phyloP scores from a whole-genome alignment of 2,888 invertebrate genomes.

The Neoascia interrupta region DNA sequence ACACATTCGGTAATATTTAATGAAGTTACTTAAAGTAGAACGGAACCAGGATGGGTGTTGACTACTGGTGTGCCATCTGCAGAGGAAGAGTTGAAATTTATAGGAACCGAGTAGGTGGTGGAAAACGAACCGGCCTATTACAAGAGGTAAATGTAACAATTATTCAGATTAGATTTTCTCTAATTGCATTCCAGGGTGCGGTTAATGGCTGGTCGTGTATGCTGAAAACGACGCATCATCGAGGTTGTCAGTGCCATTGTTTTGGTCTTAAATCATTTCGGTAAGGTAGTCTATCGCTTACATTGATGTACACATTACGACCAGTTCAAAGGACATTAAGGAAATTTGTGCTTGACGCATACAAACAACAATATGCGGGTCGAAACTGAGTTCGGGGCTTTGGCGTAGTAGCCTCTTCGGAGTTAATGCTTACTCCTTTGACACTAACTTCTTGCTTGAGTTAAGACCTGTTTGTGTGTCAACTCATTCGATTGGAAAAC shows the following conservation, averaged over 20 bases:
- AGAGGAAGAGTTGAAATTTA: conserved; percentile 44
- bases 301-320: no score
- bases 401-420: no score
- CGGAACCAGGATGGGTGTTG: not conserved
- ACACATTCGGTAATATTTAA: conserved; percentile 50
- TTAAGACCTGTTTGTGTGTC: no score
- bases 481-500: no score
- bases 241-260: conserved; percentile 10
- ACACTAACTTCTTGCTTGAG: no score
- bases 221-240: conserved; percentile 12
- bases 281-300: no score
- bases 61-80: not conserved
- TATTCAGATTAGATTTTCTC: conserved; percentile 60
- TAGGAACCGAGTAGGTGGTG: conserved; percentile 13
- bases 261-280: no score
- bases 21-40: conserved; percentile 41
- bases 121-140: conserved; percentile 43
- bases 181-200: conserved; percentile 58
- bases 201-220: conserved; percentile 15
- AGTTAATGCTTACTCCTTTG: no score
- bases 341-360: no score
- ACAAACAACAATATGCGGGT: no score
- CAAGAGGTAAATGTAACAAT: conserved; percentile 58
- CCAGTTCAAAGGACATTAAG: no score
- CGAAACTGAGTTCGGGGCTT: no score